Conservation (phyloP, 1,140 invertebrate genomes). For the Helicorthomorpha holstii region DNA sequence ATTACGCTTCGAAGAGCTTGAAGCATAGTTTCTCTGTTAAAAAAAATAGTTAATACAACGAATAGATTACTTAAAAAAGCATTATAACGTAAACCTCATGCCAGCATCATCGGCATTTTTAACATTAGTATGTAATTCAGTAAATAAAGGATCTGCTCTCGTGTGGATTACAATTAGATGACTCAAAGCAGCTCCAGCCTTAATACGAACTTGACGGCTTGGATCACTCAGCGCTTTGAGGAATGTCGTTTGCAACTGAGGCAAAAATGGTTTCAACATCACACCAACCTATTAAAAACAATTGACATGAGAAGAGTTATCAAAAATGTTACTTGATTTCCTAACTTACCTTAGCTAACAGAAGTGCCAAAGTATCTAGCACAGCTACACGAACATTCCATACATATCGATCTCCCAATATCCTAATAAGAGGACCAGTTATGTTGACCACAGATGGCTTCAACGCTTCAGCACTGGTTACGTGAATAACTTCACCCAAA, state of each 20-base stretch:
- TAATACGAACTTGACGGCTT: conserved; percentile 67
- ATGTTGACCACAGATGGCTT: conserved; percentile 92
- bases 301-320: not conserved
- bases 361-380: conserved; percentile 74
- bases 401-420: conserved; percentile 87
- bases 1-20: conserved; percentile 73
- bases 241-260: conserved; percentile 95
- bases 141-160: conserved; percentile 64
- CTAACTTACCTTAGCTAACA: conserved; percentile 85
- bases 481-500: conserved; percentile 74
- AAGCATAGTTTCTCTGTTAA: conserved; percentile 64
- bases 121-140: conserved; percentile 70
- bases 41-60: conserved; percentile 7
- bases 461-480: conserved; percentile 66
- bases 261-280: conserved; percentile 91
- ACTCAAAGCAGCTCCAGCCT: conserved; percentile 70
- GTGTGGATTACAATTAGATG: conserved; percentile 81
- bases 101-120: conserved; percentile 64
- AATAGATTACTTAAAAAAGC: not conserved
- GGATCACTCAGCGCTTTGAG: conserved; percentile 80
- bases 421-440: conserved; percentile 91
- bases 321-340: conserved; percentile 27
- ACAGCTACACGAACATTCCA: conserved; percentile 89
- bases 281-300: conserved; percentile 41
- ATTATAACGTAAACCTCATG: conserved; percentile 36